These are phyloP conservation scores for Cantharis rustica DNA, from an alignment of 2,888 invertebrate species.

Conservation along the genomic window DNA sequence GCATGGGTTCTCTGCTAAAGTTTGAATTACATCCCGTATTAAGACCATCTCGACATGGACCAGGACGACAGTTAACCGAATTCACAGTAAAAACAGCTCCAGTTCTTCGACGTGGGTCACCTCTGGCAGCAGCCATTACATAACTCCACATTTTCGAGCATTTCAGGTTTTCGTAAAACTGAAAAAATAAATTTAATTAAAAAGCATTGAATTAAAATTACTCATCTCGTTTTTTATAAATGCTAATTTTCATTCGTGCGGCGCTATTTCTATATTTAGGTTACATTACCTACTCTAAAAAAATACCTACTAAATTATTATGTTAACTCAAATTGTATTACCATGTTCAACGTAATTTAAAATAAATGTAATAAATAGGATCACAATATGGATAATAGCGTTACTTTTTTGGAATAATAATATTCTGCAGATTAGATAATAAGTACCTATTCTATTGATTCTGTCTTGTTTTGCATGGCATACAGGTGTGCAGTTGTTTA, in stretches of 20 bases:
- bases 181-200: slow-evolving; percentile 7
- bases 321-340: not conserved
- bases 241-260: not conserved
- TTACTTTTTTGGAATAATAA: not conserved
- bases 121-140: slow-evolving; percentile 72
- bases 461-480: not conserved
- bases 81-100: slow-evolving; percentile 52
- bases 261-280: no score
- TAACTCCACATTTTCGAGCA: slow-evolving; percentile 71
- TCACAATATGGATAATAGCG: not conserved
- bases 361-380: not conserved
- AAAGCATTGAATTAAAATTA: not conserved
- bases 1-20: slow-evolving; percentile 16
- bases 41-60: slow-evolving; percentile 46
- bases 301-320: not conserved
- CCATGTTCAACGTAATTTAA: not conserved
- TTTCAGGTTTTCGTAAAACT: slow-evolving; percentile 42
- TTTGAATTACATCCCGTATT: slow-evolving; percentile 27
- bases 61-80: slow-evolving; percentile 46
- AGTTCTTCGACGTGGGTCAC: slow-evolving; percentile 61
- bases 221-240: not conserved
- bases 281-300: no score
- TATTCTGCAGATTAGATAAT: slow-evolving; percentile 2
- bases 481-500: slow-evolving; percentile 14
- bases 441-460: slow-evolving; percentile 1